A percentile compares a stretch with the other conserved stretches of the same genome.
phyloP scores from a whole-genome alignment of 2,113 vertebrate species.

The Barbus barbus region DNA sequence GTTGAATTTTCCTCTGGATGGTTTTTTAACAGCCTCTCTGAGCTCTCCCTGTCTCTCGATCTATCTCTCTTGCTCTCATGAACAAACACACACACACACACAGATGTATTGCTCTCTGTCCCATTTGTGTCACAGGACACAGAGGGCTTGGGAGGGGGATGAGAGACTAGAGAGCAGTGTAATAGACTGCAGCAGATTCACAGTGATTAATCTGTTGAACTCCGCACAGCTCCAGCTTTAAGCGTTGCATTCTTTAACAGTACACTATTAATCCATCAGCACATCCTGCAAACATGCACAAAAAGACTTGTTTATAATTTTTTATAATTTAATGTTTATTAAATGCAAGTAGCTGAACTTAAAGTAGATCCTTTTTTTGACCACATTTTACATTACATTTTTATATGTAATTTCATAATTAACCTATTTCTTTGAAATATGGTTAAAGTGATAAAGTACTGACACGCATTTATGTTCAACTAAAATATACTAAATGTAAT shows the following conservation, averaged over 20 bases:
- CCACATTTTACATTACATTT: too few species aligned
- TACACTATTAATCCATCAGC: not conserved
- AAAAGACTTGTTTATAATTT: not conserved
- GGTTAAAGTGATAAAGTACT: too few species aligned
- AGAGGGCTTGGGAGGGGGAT: not conserved
- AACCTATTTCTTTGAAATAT: too few species aligned
- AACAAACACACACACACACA: not conserved
- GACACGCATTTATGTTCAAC: too few species aligned
- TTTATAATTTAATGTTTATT: too few species aligned
- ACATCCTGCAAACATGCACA: not conserved
- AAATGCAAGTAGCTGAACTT: too few species aligned
- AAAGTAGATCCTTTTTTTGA: too few species aligned
- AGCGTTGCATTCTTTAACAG: not conserved
- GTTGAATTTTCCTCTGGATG: not conserved
- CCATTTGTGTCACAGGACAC: constrained; percentile 23
- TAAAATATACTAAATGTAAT: too few species aligned
- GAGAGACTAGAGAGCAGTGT: not conserved
- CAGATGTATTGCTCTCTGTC: constrained; percentile 27
- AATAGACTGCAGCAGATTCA: constrained; percentile 5
- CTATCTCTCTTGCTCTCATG: not conserved
- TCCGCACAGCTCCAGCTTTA: not conserved
- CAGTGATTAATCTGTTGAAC: constrained; percentile 9
- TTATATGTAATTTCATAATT: too few species aligned
- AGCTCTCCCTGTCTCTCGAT: not conserved
- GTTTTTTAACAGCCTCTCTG: not conserved